Evolutionary conservation across 2,888 invertebrate genomes (phyloP).

Genomic region (Agonopterix heracliana): DNA sequence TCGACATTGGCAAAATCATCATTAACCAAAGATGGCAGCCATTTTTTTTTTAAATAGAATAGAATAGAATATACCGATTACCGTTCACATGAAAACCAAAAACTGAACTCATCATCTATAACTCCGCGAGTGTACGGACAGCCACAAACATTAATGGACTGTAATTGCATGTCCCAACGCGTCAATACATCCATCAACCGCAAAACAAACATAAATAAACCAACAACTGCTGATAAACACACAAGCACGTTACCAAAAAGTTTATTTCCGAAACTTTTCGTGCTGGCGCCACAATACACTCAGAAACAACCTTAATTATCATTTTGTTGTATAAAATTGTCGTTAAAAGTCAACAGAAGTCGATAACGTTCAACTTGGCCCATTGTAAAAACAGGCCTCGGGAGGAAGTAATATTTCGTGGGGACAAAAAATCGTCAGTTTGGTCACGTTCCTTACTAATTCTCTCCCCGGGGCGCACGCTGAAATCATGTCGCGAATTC

Average conservation of each 20-base stretch:
- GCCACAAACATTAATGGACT: no score
- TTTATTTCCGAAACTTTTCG: conserved; percentile 6
- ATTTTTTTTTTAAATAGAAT: no score
- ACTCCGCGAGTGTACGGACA: no score
- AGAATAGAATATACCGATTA: no score
- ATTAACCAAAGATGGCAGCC: no score
- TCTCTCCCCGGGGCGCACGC: conserved; percentile 48
- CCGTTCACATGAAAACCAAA: no score
- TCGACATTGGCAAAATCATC: no score
- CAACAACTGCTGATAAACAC: neutral
- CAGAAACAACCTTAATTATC: conserved; percentile 56
- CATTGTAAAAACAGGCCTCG: conserved; percentile 57
- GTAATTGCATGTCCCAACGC: no score
- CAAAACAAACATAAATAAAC: neutral
- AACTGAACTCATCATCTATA: no score
- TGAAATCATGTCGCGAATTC: conserved; percentile 60
- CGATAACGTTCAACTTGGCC: conserved; percentile 57
- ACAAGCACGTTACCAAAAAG: conserved; percentile 2
- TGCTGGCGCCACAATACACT: conserved; percentile 28
- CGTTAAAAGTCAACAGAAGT: conserved; percentile 63
- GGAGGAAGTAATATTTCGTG: conserved; percentile 41
- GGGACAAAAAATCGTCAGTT: conserved; percentile 63
- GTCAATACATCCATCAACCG: no score
- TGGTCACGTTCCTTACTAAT: conserved; percentile 66
- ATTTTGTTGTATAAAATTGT: conserved; percentile 68